These are phyloP conservation scores for Stictonetta naevosa DNA, from an alignment of 2,113 vertebrate genomes.

Conservation along the genomic window DNA sequence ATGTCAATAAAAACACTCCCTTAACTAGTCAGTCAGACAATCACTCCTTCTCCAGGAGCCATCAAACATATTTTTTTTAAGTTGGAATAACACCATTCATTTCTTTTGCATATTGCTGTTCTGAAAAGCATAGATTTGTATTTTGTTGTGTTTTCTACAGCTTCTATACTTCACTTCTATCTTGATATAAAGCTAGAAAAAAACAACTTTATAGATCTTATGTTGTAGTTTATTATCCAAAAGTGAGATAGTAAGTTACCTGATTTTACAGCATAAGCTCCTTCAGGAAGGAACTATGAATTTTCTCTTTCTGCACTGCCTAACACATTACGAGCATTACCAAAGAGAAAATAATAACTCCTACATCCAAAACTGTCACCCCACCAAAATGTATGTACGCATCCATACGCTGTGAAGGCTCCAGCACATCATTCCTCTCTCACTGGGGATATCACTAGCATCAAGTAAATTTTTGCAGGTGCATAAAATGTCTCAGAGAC, in stretches of 20 bases:
- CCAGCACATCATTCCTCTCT: neutral
- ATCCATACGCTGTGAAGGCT: neutral
- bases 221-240: neutral
- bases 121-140: neutral
- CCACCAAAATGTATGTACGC: neutral
- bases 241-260: neutral
- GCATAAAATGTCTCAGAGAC: neutral
- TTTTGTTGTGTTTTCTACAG: neutral
- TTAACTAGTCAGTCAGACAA: slow-evolving; percentile 9
- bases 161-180: neutral
- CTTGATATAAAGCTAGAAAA: neutral
- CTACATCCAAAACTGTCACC: neutral
- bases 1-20: slow-evolving; percentile 21
- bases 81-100: neutral
- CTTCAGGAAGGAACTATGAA: neutral
- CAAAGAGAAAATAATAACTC: slow-evolving; percentile 9
- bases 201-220: neutral
- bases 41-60: neutral
- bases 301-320: neutral
- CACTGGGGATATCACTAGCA: neutral
- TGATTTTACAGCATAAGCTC: neutral
- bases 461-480: neutral
- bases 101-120: neutral
- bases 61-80: neutral
- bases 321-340: neutral